Base-by-base conservation (phyloP, 2,888 invertebrate genomes). In the Erpobdella octoculata region DNA sequence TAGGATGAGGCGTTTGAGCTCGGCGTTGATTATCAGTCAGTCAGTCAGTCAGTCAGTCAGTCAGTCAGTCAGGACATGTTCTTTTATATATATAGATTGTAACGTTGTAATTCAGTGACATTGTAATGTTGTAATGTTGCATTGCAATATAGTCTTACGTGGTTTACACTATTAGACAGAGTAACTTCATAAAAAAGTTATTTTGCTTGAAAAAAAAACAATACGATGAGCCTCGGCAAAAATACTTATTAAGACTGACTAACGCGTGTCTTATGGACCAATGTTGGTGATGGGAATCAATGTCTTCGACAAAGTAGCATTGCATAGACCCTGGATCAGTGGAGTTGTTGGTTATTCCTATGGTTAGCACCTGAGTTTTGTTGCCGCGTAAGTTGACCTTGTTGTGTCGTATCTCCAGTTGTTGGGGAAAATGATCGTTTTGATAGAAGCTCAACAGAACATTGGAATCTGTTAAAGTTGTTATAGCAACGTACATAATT, bases 241-340 rank as follows among this genome's bases (percentile, higher is more conserved):
- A n/a, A 15, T 8, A 53, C 28, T 8, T 53, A 18, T 31, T n/a
- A n/a, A 5, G 33, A 31, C 15, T 18, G 1, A 41, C 69, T 48
- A 6, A 69, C 69, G 46, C 69, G n/a, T 69, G 21, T 25, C 12
- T 48, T 12, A 69, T 5, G 12, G 21, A 12, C 69, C 69, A 69
- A 6, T 21, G 33, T 53, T 69, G 69, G 21, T 69, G 69, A 35
- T 48, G 69, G 25, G 69, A 69, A 35, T 69, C 48, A 37, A 58
- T 41, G 28, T 69, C 69, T 18, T 53, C 69, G 18, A 58, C 69
- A 38, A 69, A 28, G 37, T 69, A 69, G 46, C 69, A 69, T 15
- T 46, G 48, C 35, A 58, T 36, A 8, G 53, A 35, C 21, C 58
- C 5, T 4, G 58, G 35, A 53, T 53, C 58, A 4, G 18, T 15